Evolutionary conservation across 2,888 invertebrate genomes (phyloP), one percentile per base, ranked within the genome.

Genomic region (Lampropteryx suffumata): DNA sequence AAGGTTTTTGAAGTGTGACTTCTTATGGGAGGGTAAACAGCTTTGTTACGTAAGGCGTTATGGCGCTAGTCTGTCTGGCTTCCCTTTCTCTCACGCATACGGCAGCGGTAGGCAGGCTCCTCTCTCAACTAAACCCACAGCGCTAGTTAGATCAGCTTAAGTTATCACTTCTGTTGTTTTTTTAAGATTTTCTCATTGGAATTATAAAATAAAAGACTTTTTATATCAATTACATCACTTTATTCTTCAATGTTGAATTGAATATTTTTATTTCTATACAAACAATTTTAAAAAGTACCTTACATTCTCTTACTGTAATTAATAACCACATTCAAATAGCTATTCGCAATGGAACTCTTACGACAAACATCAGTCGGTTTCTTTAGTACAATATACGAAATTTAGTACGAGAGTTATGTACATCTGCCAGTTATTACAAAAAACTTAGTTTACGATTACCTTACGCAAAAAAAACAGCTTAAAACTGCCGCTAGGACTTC

Each of bases 261-360:
- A 85, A 84, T 80, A 82, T 84, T 88, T 86, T 84, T 75, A 84
- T 79, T 71, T 84, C 85, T 86, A 87, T 87, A 85, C 84, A 88
- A 84, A 86, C 87, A 86, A 81, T 84, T 83, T 87, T 82, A 83
- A 84, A 87, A 75, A 70, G 44, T 48, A 53, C 53, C 53, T 73
- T 73, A 75, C 61, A 57, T 55, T 55, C 37, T 43, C 61, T 57
- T 63, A 65, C 41, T 50, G 49, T 59, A 57, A 55, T 64, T 67
- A 67, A 53, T 61, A 58, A 61, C 67, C 70, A 71, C 64, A 59
- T 59, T 67, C 67, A 68, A 68, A 62, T 63, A 61, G 65, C 71
- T 69, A 67, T n/a, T n/a, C 67, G 62, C 64, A 68, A 62, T 63
- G 51, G 44, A 64, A 64, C 59, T 43, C 55, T 61, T 60, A 62